Evolutionary conservation across 1,140 invertebrate genomes (phyloP), one percentile per base, ranked within the genome.

Genomic region (Cyphomyrmex costatus): DNA sequence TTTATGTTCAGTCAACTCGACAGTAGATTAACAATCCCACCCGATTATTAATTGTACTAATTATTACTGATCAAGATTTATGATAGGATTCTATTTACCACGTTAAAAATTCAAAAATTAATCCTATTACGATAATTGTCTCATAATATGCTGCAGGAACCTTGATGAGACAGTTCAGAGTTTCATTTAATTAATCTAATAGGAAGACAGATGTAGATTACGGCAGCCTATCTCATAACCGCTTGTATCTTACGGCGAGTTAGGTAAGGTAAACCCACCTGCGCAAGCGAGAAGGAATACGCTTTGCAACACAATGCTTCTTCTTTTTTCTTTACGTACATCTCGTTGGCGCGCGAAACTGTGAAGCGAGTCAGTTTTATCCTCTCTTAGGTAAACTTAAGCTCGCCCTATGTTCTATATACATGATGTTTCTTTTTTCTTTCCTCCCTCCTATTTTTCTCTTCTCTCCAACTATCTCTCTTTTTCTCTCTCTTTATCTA

Each of bases 151-250:
- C 7, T 0, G 53, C 8, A 56, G n/a, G 8, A 79, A 51, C 36
- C 33, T 51, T 21, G 53, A 27, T 46, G 30, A 74, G 14, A 19
- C 85, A 49, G 5, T 73, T 74, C 51, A 65, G 36, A 78, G 49
- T 87, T 85, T 87, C 79, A 87, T 89, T 89, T 87, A 79, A 87
- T 89, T 87, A 87, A 89, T 27, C 66, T 27, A 58, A 24, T 46
- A 77, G 70, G 56, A 84, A 78, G 79, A 65, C 78, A 66, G 63
- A 87, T 87, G 79, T 84, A 84, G 77, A 88, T 88, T 87, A 66
- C 27, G 51, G 27, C 56, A 88, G 73, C 63, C 51, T 86, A 86
- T 86, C 85, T 70, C 73, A 60, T 66, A 30, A 42, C 3, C 27
- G 76, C 16, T 27, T 6, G 21, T 76, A 36, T 58, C 83, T 87